phyloP scores from a whole-genome alignment of 2,113 vertebrate species.

The Grammomys surdaster region DNA sequence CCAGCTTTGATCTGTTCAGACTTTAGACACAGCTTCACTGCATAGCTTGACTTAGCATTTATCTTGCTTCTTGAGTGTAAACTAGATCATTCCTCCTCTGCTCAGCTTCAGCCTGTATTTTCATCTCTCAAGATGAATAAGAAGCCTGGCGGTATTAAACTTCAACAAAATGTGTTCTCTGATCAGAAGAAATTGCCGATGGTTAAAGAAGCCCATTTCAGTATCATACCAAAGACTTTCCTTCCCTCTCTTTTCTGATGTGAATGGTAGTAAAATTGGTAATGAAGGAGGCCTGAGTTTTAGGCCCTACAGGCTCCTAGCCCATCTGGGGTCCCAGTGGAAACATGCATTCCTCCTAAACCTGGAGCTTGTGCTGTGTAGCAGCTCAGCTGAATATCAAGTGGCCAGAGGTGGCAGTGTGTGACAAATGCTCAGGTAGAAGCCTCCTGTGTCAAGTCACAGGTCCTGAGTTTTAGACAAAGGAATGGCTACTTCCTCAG shows the following conservation, averaged over 20 bases:
- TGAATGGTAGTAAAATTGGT: not conserved
- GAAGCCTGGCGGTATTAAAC: conserved; percentile 41
- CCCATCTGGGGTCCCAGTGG: not conserved
- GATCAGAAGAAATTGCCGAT: conserved; percentile 22
- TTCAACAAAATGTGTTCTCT: not conserved
- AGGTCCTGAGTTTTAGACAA: not conserved
- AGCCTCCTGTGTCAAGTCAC: conserved; percentile 36
- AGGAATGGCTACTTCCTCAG: not conserved
- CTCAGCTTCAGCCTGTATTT: conserved; percentile 71
- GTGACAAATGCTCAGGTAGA: not conserved
- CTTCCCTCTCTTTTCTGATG: not conserved
- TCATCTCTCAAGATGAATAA: conserved; percentile 66
- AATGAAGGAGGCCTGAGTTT: not conserved
- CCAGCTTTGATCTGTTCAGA: conserved; percentile 77
- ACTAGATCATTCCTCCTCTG: conserved; percentile 56
- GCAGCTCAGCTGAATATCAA: not conserved
- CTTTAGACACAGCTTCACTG: conserved; percentile 68
- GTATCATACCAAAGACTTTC: not conserved
- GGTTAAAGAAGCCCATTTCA: conserved; percentile 4
- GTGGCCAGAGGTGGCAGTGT: not conserved
- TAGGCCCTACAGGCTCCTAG: not conserved
- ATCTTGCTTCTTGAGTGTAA: not conserved
- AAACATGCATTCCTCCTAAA: not conserved
- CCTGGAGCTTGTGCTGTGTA: not conserved
- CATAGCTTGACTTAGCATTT: not conserved